Base-by-base conservation (phyloP, 1,140 invertebrate species). In the Stenopsyche tienmushanensis region DNA sequence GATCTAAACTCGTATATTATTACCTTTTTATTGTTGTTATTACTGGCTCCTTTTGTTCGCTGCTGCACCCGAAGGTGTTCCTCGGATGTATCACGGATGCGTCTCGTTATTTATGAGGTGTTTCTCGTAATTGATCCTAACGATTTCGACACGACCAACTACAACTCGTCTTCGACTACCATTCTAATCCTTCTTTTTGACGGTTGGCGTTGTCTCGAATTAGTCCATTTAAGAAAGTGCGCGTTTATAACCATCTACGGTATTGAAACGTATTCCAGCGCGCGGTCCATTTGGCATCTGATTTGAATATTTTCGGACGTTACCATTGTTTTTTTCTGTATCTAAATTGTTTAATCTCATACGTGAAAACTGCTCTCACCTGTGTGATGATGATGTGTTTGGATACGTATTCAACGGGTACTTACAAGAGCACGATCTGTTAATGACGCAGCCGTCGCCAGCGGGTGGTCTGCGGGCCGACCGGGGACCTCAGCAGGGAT, bases 401-500 rank as follows among this genome's bases (percentile, higher is more conserved):
- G 53, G 53, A 25, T 41, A 25, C 53, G 17, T 17, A 15, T 44
- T 60, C 57, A 23, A 60, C 57, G 57, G 57, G 18, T 15, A 47
- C 44, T 47, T 47, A 47, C 44, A 47, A 5, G 44, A 15, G 23
- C 57, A 60, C 57, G 57, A 60, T 24, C 57, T 60, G 57, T 60
- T 60, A 60, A 60, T 60, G 57, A 60, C 41, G 57, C 57, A 60
- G 57, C 26, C 57, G 42, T 60, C 57, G 57, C 44, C 57, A 60
- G 57, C 57, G 57, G 57, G 57, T 60, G 57, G 57, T 60, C 57
- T 24, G 42, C 42, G 57, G 39, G 39, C 57, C 57, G 15, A 13
- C 29, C 13, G 29, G 5, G 29, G 29, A 13, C 29, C 5, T 34
- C 5, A 13, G 13, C 29, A 34, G 29, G 29, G 13, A 34, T 34